Conservation (phyloP, 2,888 invertebrate species). For the Tinea pellionella region DNA sequence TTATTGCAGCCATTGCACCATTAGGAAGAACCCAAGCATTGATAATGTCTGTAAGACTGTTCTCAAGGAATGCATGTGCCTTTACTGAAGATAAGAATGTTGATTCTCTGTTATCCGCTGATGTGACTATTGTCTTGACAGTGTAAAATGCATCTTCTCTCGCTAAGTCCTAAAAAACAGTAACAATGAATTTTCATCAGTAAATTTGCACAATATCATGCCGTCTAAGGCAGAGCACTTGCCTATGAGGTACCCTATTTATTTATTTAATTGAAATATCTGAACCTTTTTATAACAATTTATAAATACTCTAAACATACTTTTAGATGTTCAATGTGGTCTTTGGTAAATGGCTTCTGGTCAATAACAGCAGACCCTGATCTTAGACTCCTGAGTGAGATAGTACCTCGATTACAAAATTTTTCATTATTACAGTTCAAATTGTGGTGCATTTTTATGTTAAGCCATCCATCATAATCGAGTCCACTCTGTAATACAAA, state of each 20-base stretch:
- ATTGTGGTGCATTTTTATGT: conserved; percentile 77
- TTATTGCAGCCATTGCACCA: conserved; percentile 82
- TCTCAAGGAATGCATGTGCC: conserved; percentile 81
- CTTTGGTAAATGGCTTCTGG: conserved; percentile 69
- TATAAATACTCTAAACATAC: too few species aligned
- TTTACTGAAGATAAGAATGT: conserved; percentile 83
- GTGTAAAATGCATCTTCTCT: conserved; percentile 79
- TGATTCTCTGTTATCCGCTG: conserved; percentile 74
- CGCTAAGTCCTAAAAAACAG: conserved; percentile 69
- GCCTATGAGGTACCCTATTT: too few species aligned
- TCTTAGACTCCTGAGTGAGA: conserved; percentile 77
- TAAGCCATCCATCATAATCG: conserved; percentile 81
- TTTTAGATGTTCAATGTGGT: conserved; percentile 69
- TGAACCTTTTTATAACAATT: too few species aligned
- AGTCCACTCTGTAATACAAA: conserved; percentile 44
- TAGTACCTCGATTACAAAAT: conserved; percentile 75
- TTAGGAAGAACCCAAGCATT: conserved; percentile 83
- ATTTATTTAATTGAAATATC: too few species aligned
- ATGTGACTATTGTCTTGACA: conserved; percentile 74
- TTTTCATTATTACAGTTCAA: conserved; percentile 64
- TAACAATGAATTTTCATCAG: not conserved
- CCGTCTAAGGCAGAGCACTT: too few species aligned
- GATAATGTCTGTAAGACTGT: conserved; percentile 81
- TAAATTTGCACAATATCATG: not conserved
- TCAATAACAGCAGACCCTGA: conserved; percentile 72